phyloP scores from a whole-genome alignment of 2,888 invertebrate genomes.

The Andrena camellia region DNA sequence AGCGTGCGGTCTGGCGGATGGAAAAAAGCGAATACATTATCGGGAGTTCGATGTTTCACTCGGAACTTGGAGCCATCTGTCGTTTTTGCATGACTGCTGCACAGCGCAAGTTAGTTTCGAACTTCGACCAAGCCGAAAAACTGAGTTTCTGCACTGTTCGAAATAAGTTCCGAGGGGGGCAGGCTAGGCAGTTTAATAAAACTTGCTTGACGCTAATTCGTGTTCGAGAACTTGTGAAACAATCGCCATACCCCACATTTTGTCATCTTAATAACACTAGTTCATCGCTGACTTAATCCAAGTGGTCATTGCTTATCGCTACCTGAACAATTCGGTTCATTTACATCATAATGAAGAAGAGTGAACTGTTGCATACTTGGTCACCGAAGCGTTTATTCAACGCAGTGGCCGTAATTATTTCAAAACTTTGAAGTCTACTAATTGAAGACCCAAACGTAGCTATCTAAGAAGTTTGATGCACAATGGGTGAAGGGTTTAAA shows the following conservation, averaged over 20 bases:
- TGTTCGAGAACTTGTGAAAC: slow-evolving; percentile 8
- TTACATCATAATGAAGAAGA: too few relatives aligned
- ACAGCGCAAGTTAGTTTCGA: slow-evolving; percentile 48
- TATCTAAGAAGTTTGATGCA: too few relatives aligned
- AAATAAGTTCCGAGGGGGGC: slow-evolving; percentile 30
- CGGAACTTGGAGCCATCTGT: slow-evolving; percentile 50
- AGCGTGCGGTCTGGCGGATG: slow-evolving; percentile 9
- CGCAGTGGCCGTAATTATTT: too few relatives aligned
- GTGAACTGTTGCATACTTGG: too few relatives aligned
- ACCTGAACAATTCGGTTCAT: too few relatives aligned
- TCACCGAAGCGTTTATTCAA: too few relatives aligned
- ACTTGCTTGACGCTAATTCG: slow-evolving; percentile 43
- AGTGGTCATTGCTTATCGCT: too few relatives aligned
- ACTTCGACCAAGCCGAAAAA: slow-evolving; percentile 52
- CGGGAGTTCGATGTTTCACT: slow-evolving; percentile 48
- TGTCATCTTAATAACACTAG: not conserved
- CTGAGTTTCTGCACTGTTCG: slow-evolving; percentile 25
- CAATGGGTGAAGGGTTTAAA: too few relatives aligned
- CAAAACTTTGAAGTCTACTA: too few relatives aligned
- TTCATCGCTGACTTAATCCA: too few relatives aligned
- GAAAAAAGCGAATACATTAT: slow-evolving; percentile 54
- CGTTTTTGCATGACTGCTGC: slow-evolving; percentile 56
- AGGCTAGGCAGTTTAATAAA: slow-evolving; percentile 42
- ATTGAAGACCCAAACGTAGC: too few relatives aligned
- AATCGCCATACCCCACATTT: not conserved